Base-by-base conservation (phyloP, 2,888 invertebrate species). In the Papilio protenor region DNA sequence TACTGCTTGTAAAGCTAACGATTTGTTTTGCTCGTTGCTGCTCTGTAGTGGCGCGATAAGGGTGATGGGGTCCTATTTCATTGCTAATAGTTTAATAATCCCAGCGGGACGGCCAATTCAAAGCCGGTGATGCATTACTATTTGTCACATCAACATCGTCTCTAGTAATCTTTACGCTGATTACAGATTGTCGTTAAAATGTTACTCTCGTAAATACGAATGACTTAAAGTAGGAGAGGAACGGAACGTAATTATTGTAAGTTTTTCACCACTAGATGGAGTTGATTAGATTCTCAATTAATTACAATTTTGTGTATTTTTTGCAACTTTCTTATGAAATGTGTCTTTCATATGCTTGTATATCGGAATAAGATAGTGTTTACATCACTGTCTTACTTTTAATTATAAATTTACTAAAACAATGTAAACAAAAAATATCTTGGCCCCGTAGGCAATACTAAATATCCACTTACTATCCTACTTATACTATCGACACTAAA, bases 71-170 rank as follows among this genome's bases (percentile, higher is more conserved):
- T 86, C 85, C 89, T 90, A 91, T 91, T 91, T 91, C 90, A 91
- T 89, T 87, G 87, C 84, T 91, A 91, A 92, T 91, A 87, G 90
- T 87, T 86, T 88, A 90, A 92, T 91, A 89, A 89, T 88, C 85
- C 90, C 87, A 84, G 45, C 79, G 88, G 88, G 88, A 82, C 82
- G 82, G 83, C 81, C 83, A 76, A 55, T 64, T 45, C 74, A 73
- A 70, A 72, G 47, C 49, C 73, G 52, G 73, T 78, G 40, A 78
- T 75, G 72, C 47, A 75, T 61, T 61, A 40, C 61, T 40, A 47
- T 73, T 66, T 73, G 72, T 45, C n/a, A 45, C 73, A 76, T 76
- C 77, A 72, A 52, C 66, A 18, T 71, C 61, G 61, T 74, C 71
- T 71, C 71, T 66, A 40, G 78, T 55, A 59, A 70, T 57, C 73